Evolutionary conservation across 1,140 invertebrate genomes (phyloP), one percentile per base, ranked within the genome.

Genomic region (Tetramorium parvispinum): DNA sequence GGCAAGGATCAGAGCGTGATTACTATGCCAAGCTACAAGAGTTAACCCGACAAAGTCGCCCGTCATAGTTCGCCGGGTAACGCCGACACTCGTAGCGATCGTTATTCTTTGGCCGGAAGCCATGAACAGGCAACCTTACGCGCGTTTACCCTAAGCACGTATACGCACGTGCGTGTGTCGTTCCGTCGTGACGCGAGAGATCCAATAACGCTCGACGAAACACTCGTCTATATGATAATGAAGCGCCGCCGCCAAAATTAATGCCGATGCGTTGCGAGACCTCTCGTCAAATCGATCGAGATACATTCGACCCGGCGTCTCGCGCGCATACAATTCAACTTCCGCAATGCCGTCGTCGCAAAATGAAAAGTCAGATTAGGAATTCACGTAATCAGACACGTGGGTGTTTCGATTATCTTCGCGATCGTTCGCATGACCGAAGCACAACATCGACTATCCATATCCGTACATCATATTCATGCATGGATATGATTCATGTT

Each of bases 141-240:
- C 81, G 85, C 90, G 85, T 89, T 89, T 88, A 92, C 89, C 90
- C 86, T 91, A 87, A 92, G 87, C 92, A 93, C 91, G 91, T 91
- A 92, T 78, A 87, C 87, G 92, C 92, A 90, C 92, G 92, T 93
- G 92, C 91, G 88, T 91, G 88, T 86, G 87, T 88, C 85, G 70
- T 87, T 87, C 21, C 76, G 63, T 59, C 76, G 76, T 91, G 88
- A 91, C 88, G 86, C 88, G 88, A 53, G 86, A 91, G 88, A 89
- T 91, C 92, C 91, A 93, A 93, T 92, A 92, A 93, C 93, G 89
- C 88, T 88, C 88, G 90, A 86, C 91, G 89, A 93, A 93, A 93
- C 92, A 92, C 93, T 93, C 93, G 90, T 93, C 93, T 93, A 93
- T 93, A 93, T 93, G 93, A 93, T 93, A 93, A 93, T 93, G 91